Evolutionary conservation across 1,140 invertebrate genomes (phyloP).

Genomic region (Popillia japonica): DNA sequence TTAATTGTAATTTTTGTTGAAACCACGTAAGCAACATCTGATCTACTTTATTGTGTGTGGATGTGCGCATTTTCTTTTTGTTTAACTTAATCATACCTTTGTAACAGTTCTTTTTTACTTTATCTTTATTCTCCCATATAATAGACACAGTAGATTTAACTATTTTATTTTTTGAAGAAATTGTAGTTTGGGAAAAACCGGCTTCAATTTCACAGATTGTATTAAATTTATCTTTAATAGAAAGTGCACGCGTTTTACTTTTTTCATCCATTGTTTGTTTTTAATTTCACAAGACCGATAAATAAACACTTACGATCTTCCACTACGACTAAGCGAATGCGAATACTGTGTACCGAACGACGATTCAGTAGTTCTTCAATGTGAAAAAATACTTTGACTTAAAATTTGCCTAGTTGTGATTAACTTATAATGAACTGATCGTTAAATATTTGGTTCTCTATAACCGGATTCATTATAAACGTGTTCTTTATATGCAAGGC

Average conservation of each 20-base stretch:
- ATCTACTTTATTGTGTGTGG: conserved; percentile 10
- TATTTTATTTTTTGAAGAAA: neutral
- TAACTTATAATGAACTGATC: neutral
- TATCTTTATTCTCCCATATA: conserved; percentile 5
- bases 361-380: neutral
- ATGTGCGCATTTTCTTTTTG: neutral
- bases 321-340: neutral
- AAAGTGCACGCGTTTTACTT: neutral
- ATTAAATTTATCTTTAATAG: conserved; percentile 3
- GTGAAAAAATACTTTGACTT: neutral
- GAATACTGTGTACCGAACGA: no score
- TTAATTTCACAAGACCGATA: neutral
- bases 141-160: neutral
- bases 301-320: neutral
- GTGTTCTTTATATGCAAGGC: neutral
- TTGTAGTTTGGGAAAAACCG: neutral
- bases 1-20: neutral
- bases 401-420: neutral
- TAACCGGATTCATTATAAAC: neutral
- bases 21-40: neutral
- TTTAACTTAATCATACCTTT: neutral
- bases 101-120: neutral
- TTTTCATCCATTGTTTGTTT: neutral
- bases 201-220: neutral
- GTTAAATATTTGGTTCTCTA: neutral